Evolutionary conservation across 2,888 invertebrate genomes (phyloP), one percentile per base, ranked within the genome.

Genomic region (Drosophila paramelanica): DNA sequence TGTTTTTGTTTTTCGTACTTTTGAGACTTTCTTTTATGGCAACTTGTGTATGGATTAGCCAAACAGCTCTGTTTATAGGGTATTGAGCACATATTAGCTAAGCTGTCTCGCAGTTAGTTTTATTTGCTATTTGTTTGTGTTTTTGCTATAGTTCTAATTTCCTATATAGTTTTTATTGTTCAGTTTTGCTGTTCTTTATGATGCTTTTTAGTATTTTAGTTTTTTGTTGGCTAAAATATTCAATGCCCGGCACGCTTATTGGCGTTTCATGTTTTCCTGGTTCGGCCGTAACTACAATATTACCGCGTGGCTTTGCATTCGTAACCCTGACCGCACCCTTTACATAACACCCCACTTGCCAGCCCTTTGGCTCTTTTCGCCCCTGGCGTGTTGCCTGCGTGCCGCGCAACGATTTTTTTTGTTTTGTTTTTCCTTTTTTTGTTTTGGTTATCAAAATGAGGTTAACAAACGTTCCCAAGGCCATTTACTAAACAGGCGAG

Each of bases 391-490:
- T 56, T 67, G 79, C 69, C 80, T 79, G 71, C 87, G 84, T 83
- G 87, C 72, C 73, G 70, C 72, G 67, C 64, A 49, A 67, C 83
- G 83, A 75, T 79, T 79, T 79, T 73, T 67, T 17, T 20, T 73
- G 65, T 17, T 20, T 20, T 46, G 45, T 57, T 57, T 61, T 56
- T 65, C 13, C 0, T 73, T 56, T 38, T 71, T 49, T 67, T 75
- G 88, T 72, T 78, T 81, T 82, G 73, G 67, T 82, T 88, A 85
- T 88, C 88, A 85, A 80, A 85, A 82, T 72, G 83, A 85, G 84
- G 84, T 88, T 88, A 85, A 85, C 77, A 85, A 88, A 88, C 84
- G 83, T 79, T 77, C 73, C 86, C 84, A 85, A 85, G 88, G 84
- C 88, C 84, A 88, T 73, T 82, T 88, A 82, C 82, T 71, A 84